Evolutionary conservation across 2,888 invertebrate species (phyloP).

Genomic region (Hartigia nigra): DNA sequence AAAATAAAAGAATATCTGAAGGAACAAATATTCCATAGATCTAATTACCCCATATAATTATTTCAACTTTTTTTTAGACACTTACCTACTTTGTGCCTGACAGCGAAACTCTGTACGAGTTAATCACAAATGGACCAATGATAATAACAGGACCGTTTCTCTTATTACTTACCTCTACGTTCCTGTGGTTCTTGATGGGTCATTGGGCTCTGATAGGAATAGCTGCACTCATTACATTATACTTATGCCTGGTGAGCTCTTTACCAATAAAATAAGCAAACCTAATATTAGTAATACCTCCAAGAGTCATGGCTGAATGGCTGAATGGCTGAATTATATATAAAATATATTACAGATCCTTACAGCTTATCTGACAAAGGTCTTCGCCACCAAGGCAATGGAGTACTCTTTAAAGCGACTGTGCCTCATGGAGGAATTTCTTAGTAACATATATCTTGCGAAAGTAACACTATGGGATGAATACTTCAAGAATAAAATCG

Average conservation of each 20-base stretch:
- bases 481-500: slow-evolving; percentile 41
- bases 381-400: slow-evolving; percentile 41
- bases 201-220: slow-evolving; percentile 68
- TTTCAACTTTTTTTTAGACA: slow-evolving; percentile 59
- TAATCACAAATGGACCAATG: slow-evolving; percentile 67
- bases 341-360: slow-evolving; percentile 33
- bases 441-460: slow-evolving; percentile 44
- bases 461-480: slow-evolving; percentile 47
- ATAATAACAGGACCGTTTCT: slow-evolving; percentile 68
- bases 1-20: slow-evolving; percentile 3
- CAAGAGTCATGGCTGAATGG: slow-evolving; percentile 9
- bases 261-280: slow-evolving; percentile 11
- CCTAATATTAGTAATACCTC: neutral
- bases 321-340: slow-evolving; percentile 16
- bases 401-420: slow-evolving; percentile 43
- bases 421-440: slow-evolving; percentile 46
- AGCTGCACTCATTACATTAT: slow-evolving; percentile 65
- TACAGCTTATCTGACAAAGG: slow-evolving; percentile 45
- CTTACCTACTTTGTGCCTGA: slow-evolving; percentile 65
- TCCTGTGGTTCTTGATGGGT: slow-evolving; percentile 67
- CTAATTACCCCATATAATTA: slow-evolving; percentile 3
- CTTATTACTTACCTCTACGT: slow-evolving; percentile 64
- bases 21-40: neutral
- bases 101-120: slow-evolving; percentile 68
- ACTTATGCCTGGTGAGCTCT: slow-evolving; percentile 33